Evolutionary conservation across 1,140 invertebrate species (phyloP).

Genomic region (Zaprionus vittiger): DNA sequence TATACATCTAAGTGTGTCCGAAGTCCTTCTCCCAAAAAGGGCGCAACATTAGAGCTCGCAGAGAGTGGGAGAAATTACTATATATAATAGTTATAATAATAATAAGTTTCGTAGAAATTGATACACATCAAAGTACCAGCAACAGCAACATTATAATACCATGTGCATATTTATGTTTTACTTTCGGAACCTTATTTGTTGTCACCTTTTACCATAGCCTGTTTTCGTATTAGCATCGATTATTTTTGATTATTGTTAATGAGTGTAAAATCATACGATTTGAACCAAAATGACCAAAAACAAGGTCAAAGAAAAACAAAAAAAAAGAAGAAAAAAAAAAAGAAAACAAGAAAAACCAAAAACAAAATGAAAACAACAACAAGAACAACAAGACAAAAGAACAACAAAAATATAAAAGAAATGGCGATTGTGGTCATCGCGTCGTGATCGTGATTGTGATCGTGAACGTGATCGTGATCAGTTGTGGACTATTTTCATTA

Average conservation of each 20-base stretch:
- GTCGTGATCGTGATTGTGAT: slow-evolving; percentile 55
- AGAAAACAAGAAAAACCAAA: slow-evolving; percentile 24
- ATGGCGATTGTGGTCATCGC: slow-evolving; percentile 56
- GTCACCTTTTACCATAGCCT: slow-evolving; percentile 30
- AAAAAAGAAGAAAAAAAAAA: slow-evolving; percentile 47
- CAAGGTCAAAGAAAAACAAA: slow-evolving; percentile 38
- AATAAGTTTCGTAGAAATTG: slow-evolving; percentile 24
- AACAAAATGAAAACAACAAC: slow-evolving; percentile 34
- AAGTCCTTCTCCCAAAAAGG: not conserved
- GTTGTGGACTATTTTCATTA: slow-evolving; percentile 80
- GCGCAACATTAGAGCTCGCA: not conserved
- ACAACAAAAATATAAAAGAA: slow-evolving; percentile 50
- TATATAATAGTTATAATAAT: not conserved
- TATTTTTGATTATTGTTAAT: slow-evolving; percentile 63
- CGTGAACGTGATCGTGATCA: slow-evolving; percentile 67
- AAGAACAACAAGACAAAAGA: slow-evolving; percentile 45
- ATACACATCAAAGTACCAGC: slow-evolving; percentile 24
- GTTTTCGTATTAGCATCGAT: slow-evolving; percentile 46
- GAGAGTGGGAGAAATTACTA: not conserved
- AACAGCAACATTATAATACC: slow-evolving; percentile 35
- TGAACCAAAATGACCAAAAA: slow-evolving; percentile 31
- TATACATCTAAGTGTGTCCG: not conserved
- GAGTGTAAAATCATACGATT: slow-evolving; percentile 44
- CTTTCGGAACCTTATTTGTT: slow-evolving; percentile 30
- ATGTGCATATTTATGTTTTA: slow-evolving; percentile 49